Conservation (phyloP, 2,888 invertebrate species). For the Cynaeus angustus region DNA sequence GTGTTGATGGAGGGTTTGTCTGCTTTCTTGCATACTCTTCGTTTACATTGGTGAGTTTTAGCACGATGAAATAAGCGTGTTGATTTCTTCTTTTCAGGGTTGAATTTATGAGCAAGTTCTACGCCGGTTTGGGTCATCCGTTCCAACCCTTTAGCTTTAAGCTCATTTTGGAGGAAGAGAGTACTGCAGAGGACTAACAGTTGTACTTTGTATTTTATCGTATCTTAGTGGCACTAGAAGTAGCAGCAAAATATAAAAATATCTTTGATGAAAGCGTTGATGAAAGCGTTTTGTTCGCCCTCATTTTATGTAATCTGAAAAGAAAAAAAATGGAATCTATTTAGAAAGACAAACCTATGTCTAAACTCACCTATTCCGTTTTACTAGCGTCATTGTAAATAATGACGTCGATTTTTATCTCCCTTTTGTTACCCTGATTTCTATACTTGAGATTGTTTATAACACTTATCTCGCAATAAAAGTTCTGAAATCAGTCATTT, state of each 20-base stretch:
- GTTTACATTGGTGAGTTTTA: slow-evolving; percentile 84
- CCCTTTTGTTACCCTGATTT: neutral
- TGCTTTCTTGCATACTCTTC: slow-evolving; percentile 91
- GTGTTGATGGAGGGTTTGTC: slow-evolving; percentile 94
- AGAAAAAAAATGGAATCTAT: too few relatives aligned
- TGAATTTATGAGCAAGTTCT: slow-evolving; percentile 91
- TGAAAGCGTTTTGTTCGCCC: too few relatives aligned
- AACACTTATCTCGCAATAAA: neutral
- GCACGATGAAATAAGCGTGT: neutral
- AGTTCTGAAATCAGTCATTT: neutral
- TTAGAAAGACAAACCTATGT: too few relatives aligned
- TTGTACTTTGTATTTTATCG: slow-evolving; percentile 17
- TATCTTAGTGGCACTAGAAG: slow-evolving; percentile 14
- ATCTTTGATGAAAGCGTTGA: neutral
- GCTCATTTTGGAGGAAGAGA: slow-evolving; percentile 78
- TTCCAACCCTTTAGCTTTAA: slow-evolving; percentile 93
- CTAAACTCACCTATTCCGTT: too few relatives aligned
- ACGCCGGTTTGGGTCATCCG: slow-evolving; percentile 85
- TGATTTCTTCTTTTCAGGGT: slow-evolving; percentile 77
- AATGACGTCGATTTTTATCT: neutral
- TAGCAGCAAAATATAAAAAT: slow-evolving; percentile 31
- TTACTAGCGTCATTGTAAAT: neutral
- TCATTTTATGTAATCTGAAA: too few relatives aligned
- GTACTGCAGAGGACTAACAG: slow-evolving; percentile 67
- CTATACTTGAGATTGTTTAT: neutral